These are phyloP conservation scores for Drosophila ogumai DNA, from an alignment of 1,140 invertebrate species.

Conservation along the genomic window DNA sequence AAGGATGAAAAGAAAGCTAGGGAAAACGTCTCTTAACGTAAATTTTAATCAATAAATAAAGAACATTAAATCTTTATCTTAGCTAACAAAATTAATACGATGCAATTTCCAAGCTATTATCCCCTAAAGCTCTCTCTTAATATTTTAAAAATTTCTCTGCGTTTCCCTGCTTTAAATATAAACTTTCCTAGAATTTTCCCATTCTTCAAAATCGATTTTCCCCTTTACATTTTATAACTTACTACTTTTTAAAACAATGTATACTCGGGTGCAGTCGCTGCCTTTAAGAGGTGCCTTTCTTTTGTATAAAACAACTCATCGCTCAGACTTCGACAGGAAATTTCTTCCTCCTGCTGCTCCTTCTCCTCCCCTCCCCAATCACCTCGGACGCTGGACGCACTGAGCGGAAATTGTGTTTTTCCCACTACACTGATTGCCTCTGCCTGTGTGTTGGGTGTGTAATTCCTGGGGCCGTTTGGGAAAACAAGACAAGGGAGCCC, in stretches of 20 bases:
- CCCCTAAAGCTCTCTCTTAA: not conserved
- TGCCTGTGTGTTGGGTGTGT: conserved; percentile 17
- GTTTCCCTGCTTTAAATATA: not conserved
- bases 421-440: conserved; percentile 40
- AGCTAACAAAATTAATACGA: not conserved
- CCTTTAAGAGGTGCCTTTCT: conserved; percentile 21
- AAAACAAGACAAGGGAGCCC: conserved; percentile 45
- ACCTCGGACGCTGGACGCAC: conserved; percentile 42
- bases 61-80: too few relatives aligned
- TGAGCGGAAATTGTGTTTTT: conserved; percentile 43
- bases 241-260: conserved; percentile 33
- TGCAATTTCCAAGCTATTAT: not conserved
- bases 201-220: conserved; percentile 4
- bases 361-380: not conserved
- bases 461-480: conserved; percentile 26
- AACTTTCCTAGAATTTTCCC: not conserved
- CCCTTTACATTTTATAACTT: conserved; percentile 18
- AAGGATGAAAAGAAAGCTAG: not conserved
- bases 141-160: not conserved
- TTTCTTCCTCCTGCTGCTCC: not conserved
- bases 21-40: too few relatives aligned
- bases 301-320: conserved; percentile 8
- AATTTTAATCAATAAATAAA: not conserved
- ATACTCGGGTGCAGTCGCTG: not conserved
- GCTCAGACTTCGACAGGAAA: conserved; percentile 3